Conservation (phyloP, 1,140 invertebrate species). For the Drosophila seguyi region DNA sequence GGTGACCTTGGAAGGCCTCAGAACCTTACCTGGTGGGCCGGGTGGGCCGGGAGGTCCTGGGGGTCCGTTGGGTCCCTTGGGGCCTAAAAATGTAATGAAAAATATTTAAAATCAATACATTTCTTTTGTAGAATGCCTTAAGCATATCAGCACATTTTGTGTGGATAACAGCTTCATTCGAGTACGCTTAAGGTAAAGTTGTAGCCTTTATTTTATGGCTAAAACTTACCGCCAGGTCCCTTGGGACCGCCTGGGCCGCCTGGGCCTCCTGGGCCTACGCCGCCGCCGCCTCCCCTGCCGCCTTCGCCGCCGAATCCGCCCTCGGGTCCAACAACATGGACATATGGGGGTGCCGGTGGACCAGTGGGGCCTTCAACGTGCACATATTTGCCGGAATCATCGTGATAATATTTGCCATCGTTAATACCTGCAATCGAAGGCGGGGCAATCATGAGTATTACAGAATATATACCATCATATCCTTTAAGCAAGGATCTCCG, state of each 20-base stretch:
- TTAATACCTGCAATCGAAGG: conserved; percentile 50
- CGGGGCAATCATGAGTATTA: conserved; percentile 2
- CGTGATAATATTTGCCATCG: conserved; percentile 86
- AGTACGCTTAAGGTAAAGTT: no score
- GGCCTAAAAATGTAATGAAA: conserved; percentile 26
- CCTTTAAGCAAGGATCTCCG: no score
- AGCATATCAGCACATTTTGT: no score
- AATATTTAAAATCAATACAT: neutral
- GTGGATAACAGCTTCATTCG: neutral
- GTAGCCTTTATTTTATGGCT: neutral
- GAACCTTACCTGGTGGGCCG: conserved; percentile 69
- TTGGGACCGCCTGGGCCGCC: conserved; percentile 76
- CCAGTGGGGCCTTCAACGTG: conserved; percentile 85
- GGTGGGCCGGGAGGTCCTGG: conserved; percentile 79
- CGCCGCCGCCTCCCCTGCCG: conserved; percentile 68
- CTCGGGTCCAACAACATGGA: conserved; percentile 83
- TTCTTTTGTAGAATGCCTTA: no score
- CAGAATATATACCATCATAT: neutral
- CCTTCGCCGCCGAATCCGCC: conserved; percentile 81
- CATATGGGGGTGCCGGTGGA: conserved; percentile 86
- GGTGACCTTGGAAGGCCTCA: neutral
- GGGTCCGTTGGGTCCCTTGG: conserved; percentile 64
- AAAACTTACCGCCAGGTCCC: conserved; percentile 71
- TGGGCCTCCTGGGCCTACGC: conserved; percentile 74
- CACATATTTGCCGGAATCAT: conserved; percentile 86